Evolutionary conservation across 2,888 invertebrate species (phyloP).

Genomic region (Pyrrhosoma nymphula): DNA sequence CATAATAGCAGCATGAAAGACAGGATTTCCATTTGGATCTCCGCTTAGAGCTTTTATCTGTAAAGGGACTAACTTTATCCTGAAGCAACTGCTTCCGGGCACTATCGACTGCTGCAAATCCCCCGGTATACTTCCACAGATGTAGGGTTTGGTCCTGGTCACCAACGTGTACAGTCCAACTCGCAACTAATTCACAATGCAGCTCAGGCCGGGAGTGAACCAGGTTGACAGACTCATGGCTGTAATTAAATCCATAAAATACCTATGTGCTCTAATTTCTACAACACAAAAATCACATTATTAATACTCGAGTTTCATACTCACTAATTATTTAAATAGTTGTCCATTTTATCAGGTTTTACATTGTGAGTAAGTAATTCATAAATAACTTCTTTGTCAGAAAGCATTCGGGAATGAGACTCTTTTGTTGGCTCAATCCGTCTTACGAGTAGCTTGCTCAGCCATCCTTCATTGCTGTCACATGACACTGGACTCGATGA

Average conservation of each 20-base stretch:
- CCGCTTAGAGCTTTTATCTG: neutral
- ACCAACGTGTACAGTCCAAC: slow-evolving; percentile 97
- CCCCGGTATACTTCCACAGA: slow-evolving; percentile 96
- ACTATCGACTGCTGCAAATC: slow-evolving; percentile 92
- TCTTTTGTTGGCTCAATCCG: slow-evolving; percentile 97
- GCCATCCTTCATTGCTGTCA: slow-evolving; percentile 86
- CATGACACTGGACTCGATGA: slow-evolving; percentile 39
- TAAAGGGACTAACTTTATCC: slow-evolving; percentile 81
- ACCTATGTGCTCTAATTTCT: too few species aligned
- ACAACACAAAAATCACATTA: neutral
- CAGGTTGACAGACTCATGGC: slow-evolving; percentile 88
- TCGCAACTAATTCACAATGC: slow-evolving; percentile 93
- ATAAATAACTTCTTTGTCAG: slow-evolving; percentile 97
- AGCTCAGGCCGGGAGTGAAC: slow-evolving; percentile 87
- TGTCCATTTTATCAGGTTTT: slow-evolving; percentile 91
- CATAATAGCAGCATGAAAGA: too few species aligned
- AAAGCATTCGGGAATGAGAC: slow-evolving; percentile 97
- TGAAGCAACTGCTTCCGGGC: slow-evolving; percentile 85
- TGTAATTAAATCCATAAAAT: slow-evolving; percentile 76
- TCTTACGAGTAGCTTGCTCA: slow-evolving; percentile 92
- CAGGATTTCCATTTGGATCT: too few species aligned
- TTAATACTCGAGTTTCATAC: slow-evolving; percentile 76
- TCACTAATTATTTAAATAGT: slow-evolving; percentile 95
- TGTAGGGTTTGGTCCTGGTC: slow-evolving; percentile 98
- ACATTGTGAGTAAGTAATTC: slow-evolving; percentile 97